Base-by-base conservation (phyloP, 2,888 invertebrate species). In the Buathra laborator region DNA sequence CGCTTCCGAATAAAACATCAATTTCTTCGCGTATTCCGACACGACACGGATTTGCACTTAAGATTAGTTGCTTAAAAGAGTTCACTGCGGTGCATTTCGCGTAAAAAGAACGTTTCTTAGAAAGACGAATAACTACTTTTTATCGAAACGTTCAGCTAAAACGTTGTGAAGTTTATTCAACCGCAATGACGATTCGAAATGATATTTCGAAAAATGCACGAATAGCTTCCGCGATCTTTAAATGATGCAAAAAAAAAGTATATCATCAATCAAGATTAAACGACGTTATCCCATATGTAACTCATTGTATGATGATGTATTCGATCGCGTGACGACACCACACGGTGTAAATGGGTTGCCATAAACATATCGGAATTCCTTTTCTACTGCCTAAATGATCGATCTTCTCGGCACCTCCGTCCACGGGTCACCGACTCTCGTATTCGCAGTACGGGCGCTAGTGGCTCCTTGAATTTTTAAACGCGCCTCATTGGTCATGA, bases 381-480 rank as follows among this genome's bases (percentile, higher is more conserved):
- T 12, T 64, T 24, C 19, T 19, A 5, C 32, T 7, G 12, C 14
- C 32, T 2, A 29, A 62, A 32, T n/a, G 48, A 75, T 48, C 48
- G 37, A 64, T 48, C 46, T 14, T 12, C 19, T 75, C 51, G 6
- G 37, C 64, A 64, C 37, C 64, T 37, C 48, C 0, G 62, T 75
- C 43, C 37, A 24, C 48, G 51, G 14, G 66, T 37, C 24, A 9
- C 68, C 48, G 16, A 67, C 10, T 71, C 14, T 64, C 32, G 44
- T 48, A 51, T 64, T 48, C n/a, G 44, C 43, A 10, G n/a, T 29
- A 51, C 24, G 59, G 2, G 37, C 37, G 5, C 37, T 37, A 10
- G 53, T 56, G 37, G 68, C 3, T 53, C 67, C 29, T 72, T 77
- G 72, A 84, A 84, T 81, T 67, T 81, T 81, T 72, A 84, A 62